A percentile compares a stretch with the other conserved stretches of the same genome.
phyloP scores from a whole-genome alignment of 2,797 vertebrate species.

The Poeciliopsis paucimaculata region DNA sequence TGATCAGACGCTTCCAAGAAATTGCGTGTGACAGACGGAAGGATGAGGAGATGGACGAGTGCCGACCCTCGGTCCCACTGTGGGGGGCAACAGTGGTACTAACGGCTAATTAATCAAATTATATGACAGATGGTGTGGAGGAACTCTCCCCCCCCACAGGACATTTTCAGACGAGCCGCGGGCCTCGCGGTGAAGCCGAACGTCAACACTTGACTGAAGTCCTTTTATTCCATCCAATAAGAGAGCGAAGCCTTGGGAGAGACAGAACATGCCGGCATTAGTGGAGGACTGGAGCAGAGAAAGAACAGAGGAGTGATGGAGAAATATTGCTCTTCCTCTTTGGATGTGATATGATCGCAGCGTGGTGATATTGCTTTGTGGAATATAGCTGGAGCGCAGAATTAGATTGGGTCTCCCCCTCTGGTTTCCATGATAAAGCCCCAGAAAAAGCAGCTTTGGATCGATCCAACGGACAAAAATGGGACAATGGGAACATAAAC shows the following conservation, averaged over 20 bases:
- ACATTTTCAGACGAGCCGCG: conserved; percentile 54
- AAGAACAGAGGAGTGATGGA: conserved; percentile 67
- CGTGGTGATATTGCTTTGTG: conserved; percentile 77
- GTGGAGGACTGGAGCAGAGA: conserved; percentile 54
- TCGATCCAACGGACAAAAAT: conserved; percentile 71
- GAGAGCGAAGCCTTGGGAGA: conserved; percentile 42
- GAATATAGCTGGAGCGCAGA: conserved; percentile 76
- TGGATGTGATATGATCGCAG: conserved; percentile 76
- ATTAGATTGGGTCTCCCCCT: conserved; percentile 77
- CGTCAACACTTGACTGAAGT: conserved; percentile 61
- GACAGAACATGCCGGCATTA: conserved; percentile 44
- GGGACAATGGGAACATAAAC: conserved; percentile 70
- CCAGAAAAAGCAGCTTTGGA: conserved; percentile 75
- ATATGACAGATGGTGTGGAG: conserved; percentile 70
- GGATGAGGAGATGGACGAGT: conserved; percentile 66
- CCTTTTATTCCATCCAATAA: conserved; percentile 59
- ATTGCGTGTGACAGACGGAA: conserved; percentile 68
- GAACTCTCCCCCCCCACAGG: conserved; percentile 68
- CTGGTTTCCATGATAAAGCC: conserved; percentile 67
- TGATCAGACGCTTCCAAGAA: conserved; percentile 64
- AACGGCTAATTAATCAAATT: conserved; percentile 76
- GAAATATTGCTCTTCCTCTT: conserved; percentile 77
- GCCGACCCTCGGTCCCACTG: conserved; percentile 63
- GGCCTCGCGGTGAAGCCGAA: conserved; percentile 47
- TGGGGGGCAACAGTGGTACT: conserved; percentile 65